A percentile compares a stretch with the other conserved stretches of the same genome.
These are phyloP conservation scores for Euleptes europaea DNA, from an alignment of 2,113 vertebrate genomes.

Conservation along the genomic window DNA sequence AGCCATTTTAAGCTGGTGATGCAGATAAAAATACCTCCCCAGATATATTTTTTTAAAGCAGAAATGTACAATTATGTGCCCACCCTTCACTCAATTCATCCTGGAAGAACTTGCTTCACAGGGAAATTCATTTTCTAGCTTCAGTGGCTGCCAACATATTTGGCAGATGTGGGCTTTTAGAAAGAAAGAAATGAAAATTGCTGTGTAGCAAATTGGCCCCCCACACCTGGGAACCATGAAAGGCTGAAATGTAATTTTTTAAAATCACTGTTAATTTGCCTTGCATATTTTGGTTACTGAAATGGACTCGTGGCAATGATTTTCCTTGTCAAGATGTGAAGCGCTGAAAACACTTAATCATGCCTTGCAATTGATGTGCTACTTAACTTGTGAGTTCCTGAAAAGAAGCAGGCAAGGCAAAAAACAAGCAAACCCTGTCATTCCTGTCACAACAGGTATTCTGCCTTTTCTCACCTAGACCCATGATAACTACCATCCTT, in stretches of 20 bases:
- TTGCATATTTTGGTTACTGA: slow-evolving; percentile 44
- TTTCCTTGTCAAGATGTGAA: slow-evolving; percentile 57
- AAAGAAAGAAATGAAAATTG: slow-evolving; percentile 45
- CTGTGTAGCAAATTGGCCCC: slow-evolving; percentile 34
- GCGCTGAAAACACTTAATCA: slow-evolving; percentile 44
- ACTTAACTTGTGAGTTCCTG: slow-evolving; percentile 20
- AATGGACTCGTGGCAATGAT: slow-evolving; percentile 51
- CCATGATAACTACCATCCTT: background rate
- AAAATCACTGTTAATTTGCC: slow-evolving; percentile 57
- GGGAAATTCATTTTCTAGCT: slow-evolving; percentile 65
- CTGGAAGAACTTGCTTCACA: slow-evolving; percentile 71
- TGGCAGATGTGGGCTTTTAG: slow-evolving; percentile 51
- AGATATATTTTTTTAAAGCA: slow-evolving; percentile 67
- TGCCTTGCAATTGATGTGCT: slow-evolving; percentile 20
- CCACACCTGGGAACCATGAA: slow-evolving; percentile 59
- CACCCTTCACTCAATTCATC: slow-evolving; percentile 70
- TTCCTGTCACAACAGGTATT: slow-evolving; percentile 35
- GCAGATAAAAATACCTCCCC: slow-evolving; percentile 76
- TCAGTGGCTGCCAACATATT: slow-evolving; percentile 53
- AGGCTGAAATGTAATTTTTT: slow-evolving; percentile 26
- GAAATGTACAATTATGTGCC: slow-evolving; percentile 75
- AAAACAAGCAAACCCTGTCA: background rate
- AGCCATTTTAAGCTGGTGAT: slow-evolving; percentile 78
- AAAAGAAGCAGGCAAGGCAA: background rate
- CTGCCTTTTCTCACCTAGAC: background rate